Base-by-base conservation (phyloP, 64 coral and sea anemone species). In the Actinia tenebrosa region DNA sequence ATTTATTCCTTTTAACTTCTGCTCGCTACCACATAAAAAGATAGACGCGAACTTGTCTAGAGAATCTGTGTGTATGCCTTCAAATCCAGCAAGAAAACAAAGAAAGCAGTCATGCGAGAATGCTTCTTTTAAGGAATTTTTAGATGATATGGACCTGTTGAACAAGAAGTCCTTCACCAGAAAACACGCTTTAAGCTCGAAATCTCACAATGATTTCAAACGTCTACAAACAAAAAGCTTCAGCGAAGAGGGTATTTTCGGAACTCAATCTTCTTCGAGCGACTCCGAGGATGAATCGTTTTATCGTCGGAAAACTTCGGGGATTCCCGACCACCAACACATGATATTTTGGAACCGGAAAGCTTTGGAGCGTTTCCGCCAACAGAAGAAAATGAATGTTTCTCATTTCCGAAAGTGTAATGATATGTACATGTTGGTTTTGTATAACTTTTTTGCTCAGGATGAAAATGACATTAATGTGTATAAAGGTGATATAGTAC, bases 1-100 rank as follows among this genome's bases (percentile, higher is more conserved):
- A 18, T 95, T 92, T 84, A 83, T 95, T n/a, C 94, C 94, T 18
- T 95, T 95, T 75, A 95, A 84, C 58, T 95, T 92, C 60, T 95
- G 94, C 69, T 85, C 94, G 56, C 56, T 95, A 37, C 77, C 89
- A 44, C 64, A 83, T 23, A 92, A 86, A 42, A 95, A 84, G 16
- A 81, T 45, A 81, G 44, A 45, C 20, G 43, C 79, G 3, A 53
- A 20, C 45, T 52, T 75, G 26, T 75, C 69, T 3, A 75, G 14
- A 26, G 69, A 75, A 75, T 75, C 69, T 15, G 20, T 30, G 26
- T 37, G 10, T 27, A 42, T 15, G 7, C 26, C 69, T 75, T 13
- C 69, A 18, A 75, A 18, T 11, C 3, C 25, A 37, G 9, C 69
- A 18, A 75, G 10, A 26, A 75, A 75, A 15, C 69, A 45, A 53